Evolutionary conservation across 2,113 vertebrate species (phyloP), one percentile per base, ranked within the genome.

Genomic region (Pseudorasbora parva): DNA sequence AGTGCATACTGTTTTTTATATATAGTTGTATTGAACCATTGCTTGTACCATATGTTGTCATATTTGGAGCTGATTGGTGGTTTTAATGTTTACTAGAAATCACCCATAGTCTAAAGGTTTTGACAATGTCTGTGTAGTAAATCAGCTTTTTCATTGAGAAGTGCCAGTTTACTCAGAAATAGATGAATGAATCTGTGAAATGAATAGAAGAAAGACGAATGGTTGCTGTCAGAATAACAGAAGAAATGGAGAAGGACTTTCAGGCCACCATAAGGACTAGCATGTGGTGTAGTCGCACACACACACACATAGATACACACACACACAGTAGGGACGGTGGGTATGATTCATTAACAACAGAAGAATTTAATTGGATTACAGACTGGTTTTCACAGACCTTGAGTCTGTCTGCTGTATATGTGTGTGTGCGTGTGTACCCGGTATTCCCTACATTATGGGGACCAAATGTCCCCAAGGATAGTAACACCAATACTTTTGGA

Each of bases 281-380:
- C 72, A 74, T 74, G 72, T 51, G 72, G 72, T 14, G 15, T 74
- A 51, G 72, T 19, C 6, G 10, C 27, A 37, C 14, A 30, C 14
- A 43, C 66, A 1, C 66, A 69, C 60, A 30, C 4, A 25, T 1
- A 59, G 0, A 60, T 0, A 25, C 11, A 64, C 8, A 41, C 21
- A 15, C 45, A 49, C 15, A 1, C 72, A 74, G 47, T 23, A 74
- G 72, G 45, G 45, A 19, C 45, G 27, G 71, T 49, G 72, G 47
- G 72, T 74, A 51, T 74, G 71, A 74, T 74, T 74, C 72, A 74
- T 74, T 74, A 74, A 74, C 71, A 73, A 73, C 45, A 74, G 72
- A 74, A 51, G 45, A 74, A 74, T 51, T 74, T 74, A 74, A 74
- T 74, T 74, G 72, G 72, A 74, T 74, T 74, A 49, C 72, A 51